Percentiles rank a stretch among this genome's conserved stretches.
These are phyloP conservation scores for Microplitis mediator DNA, from an alignment of 1,140 invertebrate genomes.

Conservation along the genomic window DNA sequence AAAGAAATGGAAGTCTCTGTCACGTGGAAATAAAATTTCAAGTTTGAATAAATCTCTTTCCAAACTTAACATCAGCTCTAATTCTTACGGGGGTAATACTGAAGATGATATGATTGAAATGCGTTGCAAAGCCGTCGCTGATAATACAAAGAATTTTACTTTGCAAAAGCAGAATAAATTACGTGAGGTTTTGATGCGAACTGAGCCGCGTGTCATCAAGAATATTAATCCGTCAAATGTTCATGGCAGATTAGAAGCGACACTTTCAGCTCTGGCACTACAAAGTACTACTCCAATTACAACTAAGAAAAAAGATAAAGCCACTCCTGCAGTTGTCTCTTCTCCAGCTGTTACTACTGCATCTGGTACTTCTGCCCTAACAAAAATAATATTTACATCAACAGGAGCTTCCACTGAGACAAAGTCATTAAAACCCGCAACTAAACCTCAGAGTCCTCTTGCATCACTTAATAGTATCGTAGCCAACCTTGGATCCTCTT, in stretches of 20 bases:
- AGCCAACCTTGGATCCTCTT: slow-evolving; percentile 43
- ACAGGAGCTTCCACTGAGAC: slow-evolving; percentile 19
- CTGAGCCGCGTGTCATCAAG: slow-evolving; percentile 45
- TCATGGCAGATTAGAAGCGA: slow-evolving; percentile 52
- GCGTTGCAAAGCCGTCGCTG: slow-evolving; percentile 51
- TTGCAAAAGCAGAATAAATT: slow-evolving; percentile 48
- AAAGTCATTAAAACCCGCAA: slow-evolving; percentile 10
- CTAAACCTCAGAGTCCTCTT: slow-evolving; percentile 40
- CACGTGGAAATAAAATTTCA: slow-evolving; percentile 30
- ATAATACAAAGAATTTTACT: slow-evolving; percentile 44
- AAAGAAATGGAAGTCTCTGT: slow-evolving; percentile 44
- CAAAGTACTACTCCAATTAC: slow-evolving; percentile 7
- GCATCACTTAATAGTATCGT: slow-evolving; percentile 54
- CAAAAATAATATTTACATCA: slow-evolving; percentile 1
- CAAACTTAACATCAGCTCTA: slow-evolving; percentile 41
- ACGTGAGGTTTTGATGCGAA: slow-evolving; percentile 43
- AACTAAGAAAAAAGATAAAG: slow-evolving; percentile 24
- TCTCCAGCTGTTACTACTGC: not conserved
- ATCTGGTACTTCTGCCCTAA: not conserved
- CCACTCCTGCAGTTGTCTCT: not conserved
- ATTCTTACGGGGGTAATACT: slow-evolving; percentile 31
- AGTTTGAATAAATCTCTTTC: slow-evolving; percentile 48
- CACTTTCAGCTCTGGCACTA: slow-evolving; percentile 48
- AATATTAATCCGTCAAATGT: slow-evolving; percentile 44
- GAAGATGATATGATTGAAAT: slow-evolving; percentile 44